These are phyloP conservation scores for Ichneumoninae sp. DNA, from an alignment of 2,888 invertebrate genomes.

Conservation along the genomic window DNA sequence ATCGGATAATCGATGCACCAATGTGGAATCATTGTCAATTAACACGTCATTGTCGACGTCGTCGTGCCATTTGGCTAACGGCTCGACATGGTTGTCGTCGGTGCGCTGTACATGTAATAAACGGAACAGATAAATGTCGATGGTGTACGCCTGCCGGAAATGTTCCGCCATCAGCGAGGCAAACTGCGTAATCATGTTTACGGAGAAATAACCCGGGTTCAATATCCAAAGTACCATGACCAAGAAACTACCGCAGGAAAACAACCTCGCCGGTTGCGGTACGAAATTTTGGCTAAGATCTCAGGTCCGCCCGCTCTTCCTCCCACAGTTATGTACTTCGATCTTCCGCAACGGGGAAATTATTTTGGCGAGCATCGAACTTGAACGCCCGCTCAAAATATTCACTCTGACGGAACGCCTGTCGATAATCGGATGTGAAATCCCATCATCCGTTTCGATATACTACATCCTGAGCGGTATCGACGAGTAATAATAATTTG, in stretches of 20 bases:
- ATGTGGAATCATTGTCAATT: neutral
- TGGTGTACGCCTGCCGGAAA: slow-evolving; percentile 33
- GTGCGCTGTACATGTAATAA: neutral
- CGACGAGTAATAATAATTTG: slow-evolving; percentile 60
- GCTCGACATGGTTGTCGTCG: neutral
- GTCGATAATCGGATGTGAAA: slow-evolving; percentile 71
- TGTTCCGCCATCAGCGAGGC: slow-evolving; percentile 8
- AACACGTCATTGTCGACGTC: neutral
- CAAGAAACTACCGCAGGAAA: slow-evolving; percentile 3
- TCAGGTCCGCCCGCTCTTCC: slow-evolving; percentile 7
- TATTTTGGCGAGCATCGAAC: slow-evolving; percentile 49
- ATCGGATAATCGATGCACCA: too few relatives aligned
- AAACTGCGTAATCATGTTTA: slow-evolving; percentile 42
- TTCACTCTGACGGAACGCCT: slow-evolving; percentile 66
- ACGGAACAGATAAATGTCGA: neutral
- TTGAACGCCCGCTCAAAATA: slow-evolving; percentile 40
- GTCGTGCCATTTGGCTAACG: neutral
- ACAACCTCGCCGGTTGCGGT: slow-evolving; percentile 19
- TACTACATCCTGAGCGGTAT: slow-evolving; percentile 5
- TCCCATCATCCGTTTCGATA: slow-evolving; percentile 55
- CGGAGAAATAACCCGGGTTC: slow-evolving; percentile 29
- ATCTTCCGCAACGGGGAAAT: slow-evolving; percentile 14
- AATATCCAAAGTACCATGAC: slow-evolving; percentile 48
- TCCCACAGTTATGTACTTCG: neutral
- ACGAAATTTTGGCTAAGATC: slow-evolving; percentile 13